phyloP scores from a whole-genome alignment of 2,113 vertebrate species.

The Poeciliopsis prolifica region DNA sequence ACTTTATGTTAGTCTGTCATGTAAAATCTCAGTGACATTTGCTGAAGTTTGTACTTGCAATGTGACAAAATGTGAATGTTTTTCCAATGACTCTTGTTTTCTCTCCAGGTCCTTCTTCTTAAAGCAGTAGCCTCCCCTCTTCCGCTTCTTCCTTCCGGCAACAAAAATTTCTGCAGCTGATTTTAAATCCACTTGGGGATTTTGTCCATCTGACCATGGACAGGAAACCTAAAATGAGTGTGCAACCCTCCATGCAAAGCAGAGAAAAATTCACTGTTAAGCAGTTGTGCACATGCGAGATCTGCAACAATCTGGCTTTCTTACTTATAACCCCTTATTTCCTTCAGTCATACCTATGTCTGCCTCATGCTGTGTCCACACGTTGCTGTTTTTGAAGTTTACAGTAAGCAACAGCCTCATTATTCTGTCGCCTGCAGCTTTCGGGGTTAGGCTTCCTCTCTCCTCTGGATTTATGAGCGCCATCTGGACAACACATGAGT shows the following conservation, averaged over 20 bases:
- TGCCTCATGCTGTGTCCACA: conserved; percentile 9
- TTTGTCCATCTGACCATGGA: background rate
- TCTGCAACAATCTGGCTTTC: background rate
- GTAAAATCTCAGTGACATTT: background rate
- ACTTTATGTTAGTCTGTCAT: background rate
- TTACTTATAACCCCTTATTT: background rate
- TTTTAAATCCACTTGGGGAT: conserved; percentile 17
- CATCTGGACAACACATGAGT: conserved; percentile 80
- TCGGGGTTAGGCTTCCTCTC: conserved; percentile 35
- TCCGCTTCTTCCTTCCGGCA: conserved; percentile 28
- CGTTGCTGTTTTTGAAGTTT: conserved; percentile 54
- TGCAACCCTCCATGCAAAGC: background rate
- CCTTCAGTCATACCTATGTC: background rate
- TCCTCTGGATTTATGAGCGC: conserved; percentile 45
- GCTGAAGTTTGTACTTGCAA: background rate
- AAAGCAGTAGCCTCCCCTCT: background rate
- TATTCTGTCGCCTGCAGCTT: conserved; percentile 67
- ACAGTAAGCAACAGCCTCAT: conserved; percentile 64
- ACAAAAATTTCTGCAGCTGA: conserved; percentile 6
- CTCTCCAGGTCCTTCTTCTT: background rate
- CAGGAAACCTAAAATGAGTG: conserved; percentile 2
- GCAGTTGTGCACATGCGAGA: background rate
- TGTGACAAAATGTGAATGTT: background rate
- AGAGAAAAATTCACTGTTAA: background rate
- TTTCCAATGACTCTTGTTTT: background rate